Base-by-base conservation (phyloP, 2,888 invertebrate species). In the Zootermopsis nevadensis region DNA sequence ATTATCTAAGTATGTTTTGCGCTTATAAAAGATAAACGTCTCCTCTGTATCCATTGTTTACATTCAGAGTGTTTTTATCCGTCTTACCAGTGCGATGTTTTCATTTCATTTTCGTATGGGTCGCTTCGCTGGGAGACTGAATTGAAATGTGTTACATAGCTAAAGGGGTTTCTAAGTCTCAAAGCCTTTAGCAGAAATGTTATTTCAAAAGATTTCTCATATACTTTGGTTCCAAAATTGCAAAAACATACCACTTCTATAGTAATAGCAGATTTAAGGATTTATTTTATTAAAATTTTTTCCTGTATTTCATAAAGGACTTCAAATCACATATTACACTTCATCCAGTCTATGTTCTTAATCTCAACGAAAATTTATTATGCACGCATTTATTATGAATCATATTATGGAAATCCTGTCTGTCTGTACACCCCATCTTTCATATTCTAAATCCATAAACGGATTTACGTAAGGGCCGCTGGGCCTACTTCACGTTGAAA, bases 141-240 rank as follows among this genome's bases (percentile, higher is more conserved):
- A 60, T 60, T 60, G 8, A 27, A 60, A 60, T 60, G 27, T 60
- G 60, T 60, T 60, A 27, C 60, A 60, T 27, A 60, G 60, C 27
- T 60, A 27, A n/a, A 27, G 60, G n/a, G 60, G n/a, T 60, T 60
- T 27, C 60, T 60, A n/a, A 60, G 60, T 60, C 60, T 60, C n/a
- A n/a, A 12, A 27, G 27, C 60, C 60, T 60, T 12, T 8, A n/a
- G 27, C 7, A n/a, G 27, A 27, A 60, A 60, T 60, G 60, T 60
- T 60, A 60, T 60, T 60, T 60, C n/a, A 60, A 60, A 60, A 60
- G 27, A n/a, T 27, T 60, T 60, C 27, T 60, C 60, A n/a, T 60
- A 60, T 27, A 60, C n/a, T 60, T 27, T 12, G 10, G n/a, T 27
- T 27, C 60, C 27, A n/a, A 27, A 60, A 27, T 19, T 27, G 60